Conservation (phyloP, 2,113 vertebrate species). For the Lampris megalopsis region DNA sequence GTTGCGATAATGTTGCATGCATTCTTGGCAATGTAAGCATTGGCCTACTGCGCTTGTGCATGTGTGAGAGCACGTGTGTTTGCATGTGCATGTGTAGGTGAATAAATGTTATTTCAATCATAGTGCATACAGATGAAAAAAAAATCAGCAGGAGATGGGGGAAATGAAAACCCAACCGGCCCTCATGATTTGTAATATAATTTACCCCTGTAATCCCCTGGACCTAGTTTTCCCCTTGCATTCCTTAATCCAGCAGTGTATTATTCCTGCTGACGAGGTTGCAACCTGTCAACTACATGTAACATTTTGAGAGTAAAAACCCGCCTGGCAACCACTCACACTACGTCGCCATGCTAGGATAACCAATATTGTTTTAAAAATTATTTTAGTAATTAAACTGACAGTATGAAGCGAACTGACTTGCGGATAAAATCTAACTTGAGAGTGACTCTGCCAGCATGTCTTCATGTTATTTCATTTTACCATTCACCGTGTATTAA, state of each 20-base stretch:
- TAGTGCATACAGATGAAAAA: conserved; percentile 18
- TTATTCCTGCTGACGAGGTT: conserved; percentile 68
- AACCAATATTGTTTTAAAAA: not conserved
- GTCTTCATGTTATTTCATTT: too few relatives aligned
- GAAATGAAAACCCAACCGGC: conserved; percentile 71
- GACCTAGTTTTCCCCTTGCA: conserved; percentile 49
- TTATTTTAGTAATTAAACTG: too few relatives aligned
- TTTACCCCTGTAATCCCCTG: conserved; percentile 72
- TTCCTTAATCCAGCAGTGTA: conserved; percentile 65
- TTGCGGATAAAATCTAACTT: too few relatives aligned
- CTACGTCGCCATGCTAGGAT: not conserved
- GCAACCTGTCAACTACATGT: conserved; percentile 8
- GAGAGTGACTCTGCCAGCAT: too few relatives aligned
- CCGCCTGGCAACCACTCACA: conserved; percentile 42
- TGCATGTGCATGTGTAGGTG: not conserved
- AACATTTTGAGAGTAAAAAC: conserved; percentile 27
- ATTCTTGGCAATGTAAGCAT: not conserved
- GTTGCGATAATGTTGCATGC: not conserved
- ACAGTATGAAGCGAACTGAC: too few relatives aligned
- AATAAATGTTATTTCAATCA: conserved; percentile 14
- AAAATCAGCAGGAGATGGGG: conserved; percentile 37
- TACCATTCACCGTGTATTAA: too few relatives aligned
- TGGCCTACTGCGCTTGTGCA: not conserved
- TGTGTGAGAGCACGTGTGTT: conserved; percentile 21
- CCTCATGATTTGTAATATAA: conserved; percentile 73